A percentile compares a stretch with the other conserved stretches of the same genome.
Conservation (phyloP, 2,888 invertebrate genomes). For the Deroplatys truncata region DNA sequence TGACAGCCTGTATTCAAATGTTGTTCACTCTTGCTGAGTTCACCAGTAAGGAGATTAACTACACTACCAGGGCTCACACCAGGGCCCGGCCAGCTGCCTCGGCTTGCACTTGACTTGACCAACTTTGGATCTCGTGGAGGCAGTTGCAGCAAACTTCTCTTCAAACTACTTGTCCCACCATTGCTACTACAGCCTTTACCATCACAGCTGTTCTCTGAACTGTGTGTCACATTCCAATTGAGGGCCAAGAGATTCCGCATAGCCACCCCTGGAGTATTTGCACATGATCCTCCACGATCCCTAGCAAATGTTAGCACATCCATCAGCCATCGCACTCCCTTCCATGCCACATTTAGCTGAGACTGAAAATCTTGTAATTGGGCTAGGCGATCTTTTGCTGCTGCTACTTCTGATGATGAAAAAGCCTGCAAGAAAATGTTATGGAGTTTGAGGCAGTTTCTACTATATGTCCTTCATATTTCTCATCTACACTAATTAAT, state of each 20-base stretch:
- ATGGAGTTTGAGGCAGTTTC: background rate
- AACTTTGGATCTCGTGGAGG: slow-evolving; percentile 70
- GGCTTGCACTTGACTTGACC: slow-evolving; percentile 69
- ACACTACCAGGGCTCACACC: slow-evolving; percentile 45
- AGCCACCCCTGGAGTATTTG: slow-evolving; percentile 38
- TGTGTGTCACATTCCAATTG: slow-evolving; percentile 47
- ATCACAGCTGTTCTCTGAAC: slow-evolving; percentile 42
- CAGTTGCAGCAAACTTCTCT: slow-evolving; percentile 59
- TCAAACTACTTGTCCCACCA: slow-evolving; percentile 43
- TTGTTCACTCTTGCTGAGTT: slow-evolving; percentile 82
- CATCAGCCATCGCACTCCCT: slow-evolving; percentile 92
- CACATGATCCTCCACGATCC: slow-evolving; percentile 57
- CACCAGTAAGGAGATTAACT: slow-evolving; percentile 52
- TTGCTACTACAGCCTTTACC: slow-evolving; percentile 43
- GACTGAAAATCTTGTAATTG: slow-evolving; percentile 81
- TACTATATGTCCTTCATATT: too few relatives aligned
- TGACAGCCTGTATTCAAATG: slow-evolving; percentile 33
- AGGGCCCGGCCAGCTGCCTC: slow-evolving; percentile 85
- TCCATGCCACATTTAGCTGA: slow-evolving; percentile 87
- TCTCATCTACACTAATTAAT: too few relatives aligned
- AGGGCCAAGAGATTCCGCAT: slow-evolving; percentile 44
- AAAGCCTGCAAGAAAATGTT: slow-evolving; percentile 60
- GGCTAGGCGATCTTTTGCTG: slow-evolving; percentile 78
- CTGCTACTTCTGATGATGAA: slow-evolving; percentile 79
- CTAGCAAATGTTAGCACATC: slow-evolving; percentile 92